Conservation (phyloP, 1,140 invertebrate species). For the Probaryconus sp. region DNA sequence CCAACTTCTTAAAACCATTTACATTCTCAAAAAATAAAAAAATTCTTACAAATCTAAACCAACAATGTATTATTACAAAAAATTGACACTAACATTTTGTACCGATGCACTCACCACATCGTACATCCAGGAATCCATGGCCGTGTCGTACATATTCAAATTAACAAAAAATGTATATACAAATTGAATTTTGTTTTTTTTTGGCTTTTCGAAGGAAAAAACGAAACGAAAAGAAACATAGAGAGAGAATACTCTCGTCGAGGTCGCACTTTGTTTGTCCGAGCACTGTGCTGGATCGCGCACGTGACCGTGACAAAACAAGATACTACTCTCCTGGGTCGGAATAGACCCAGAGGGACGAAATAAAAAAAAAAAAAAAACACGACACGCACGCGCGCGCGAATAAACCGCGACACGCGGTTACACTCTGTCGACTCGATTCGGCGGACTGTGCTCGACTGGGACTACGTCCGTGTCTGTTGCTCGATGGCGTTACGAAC, state of each 20-base stretch:
- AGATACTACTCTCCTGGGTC: too few relatives aligned
- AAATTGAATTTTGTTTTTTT: too few relatives aligned
- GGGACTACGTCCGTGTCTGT: conserved; percentile 37
- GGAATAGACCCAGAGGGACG: too few relatives aligned
- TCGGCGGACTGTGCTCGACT: conserved; percentile 70
- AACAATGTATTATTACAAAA: background rate
- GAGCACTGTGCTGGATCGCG: too few relatives aligned
- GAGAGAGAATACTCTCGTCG: background rate
- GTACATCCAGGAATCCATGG: conserved; percentile 77
- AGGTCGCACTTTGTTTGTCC: background rate
- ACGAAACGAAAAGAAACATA: background rate
- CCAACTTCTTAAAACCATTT: too few relatives aligned
- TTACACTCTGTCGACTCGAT: conserved; percentile 57
- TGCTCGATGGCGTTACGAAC: conserved; percentile 37
- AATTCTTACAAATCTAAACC: background rate
- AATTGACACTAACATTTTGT: conserved; percentile 44
- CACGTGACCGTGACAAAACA: too few relatives aligned
- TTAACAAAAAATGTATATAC: too few relatives aligned
- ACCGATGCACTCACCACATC: conserved; percentile 47
- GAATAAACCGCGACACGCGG: conserved; percentile 21
- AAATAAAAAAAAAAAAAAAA: too few relatives aligned
- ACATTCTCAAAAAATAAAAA: too few relatives aligned
- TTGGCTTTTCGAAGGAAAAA: too few relatives aligned
- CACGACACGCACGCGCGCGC: conserved; percentile 9
- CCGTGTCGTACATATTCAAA: conserved; percentile 66